Conservation (phyloP, 92 coral and sea anemone genomes). For the Heteractis magnifica region DNA sequence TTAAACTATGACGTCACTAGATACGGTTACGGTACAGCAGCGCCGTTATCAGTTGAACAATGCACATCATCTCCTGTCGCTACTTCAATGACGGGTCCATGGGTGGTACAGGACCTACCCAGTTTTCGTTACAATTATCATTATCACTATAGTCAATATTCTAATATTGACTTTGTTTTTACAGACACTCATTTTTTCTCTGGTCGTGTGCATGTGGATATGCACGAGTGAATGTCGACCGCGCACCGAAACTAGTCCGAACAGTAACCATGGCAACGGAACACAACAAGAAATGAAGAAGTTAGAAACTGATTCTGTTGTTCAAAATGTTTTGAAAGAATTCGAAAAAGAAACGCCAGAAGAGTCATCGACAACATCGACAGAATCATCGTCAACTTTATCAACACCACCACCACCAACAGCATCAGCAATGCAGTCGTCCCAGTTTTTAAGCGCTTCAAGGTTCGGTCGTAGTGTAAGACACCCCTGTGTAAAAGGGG, state of each 20-base stretch:
- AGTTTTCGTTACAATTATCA: too few relatives aligned
- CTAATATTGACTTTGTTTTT: neutral
- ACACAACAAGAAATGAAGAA: neutral
- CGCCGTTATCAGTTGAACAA: too few relatives aligned
- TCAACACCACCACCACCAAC: neutral
- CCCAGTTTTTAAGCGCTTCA: neutral
- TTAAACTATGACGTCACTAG: too few relatives aligned
- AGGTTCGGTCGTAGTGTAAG: neutral
- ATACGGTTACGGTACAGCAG: too few relatives aligned
- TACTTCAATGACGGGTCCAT: too few relatives aligned
- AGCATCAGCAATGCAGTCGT: neutral
- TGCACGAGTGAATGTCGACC: slow-evolving; percentile 28
- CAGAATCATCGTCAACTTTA: neutral
- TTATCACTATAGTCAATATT: too few relatives aligned
- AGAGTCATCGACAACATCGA: neutral
- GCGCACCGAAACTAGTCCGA: neutral
- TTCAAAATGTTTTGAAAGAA: neutral
- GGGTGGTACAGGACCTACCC: too few relatives aligned
- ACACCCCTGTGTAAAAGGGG: neutral
- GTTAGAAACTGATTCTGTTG: neutral
- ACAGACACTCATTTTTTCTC: neutral
- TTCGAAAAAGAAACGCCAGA: neutral
- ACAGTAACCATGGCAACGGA: neutral
- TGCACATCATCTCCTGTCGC: too few relatives aligned
- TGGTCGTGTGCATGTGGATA: slow-evolving; percentile 13